Evolutionary conservation across 2,888 invertebrate genomes (phyloP).

Genomic region (Watsonalla cultraria): DNA sequence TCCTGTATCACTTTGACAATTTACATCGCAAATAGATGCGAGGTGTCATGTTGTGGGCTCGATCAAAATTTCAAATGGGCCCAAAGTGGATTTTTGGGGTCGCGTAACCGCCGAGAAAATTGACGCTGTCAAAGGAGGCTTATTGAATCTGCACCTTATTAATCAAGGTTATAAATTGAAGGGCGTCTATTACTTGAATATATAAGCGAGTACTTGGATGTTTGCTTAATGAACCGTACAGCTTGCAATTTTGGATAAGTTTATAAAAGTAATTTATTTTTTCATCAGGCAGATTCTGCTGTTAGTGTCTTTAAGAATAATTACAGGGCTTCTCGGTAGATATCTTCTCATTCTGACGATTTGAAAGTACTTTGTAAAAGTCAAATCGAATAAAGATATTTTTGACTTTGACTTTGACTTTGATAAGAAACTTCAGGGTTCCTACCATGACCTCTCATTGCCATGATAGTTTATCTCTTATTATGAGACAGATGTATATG

Average conservation of each 20-base stretch:
- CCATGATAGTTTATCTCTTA: too few species aligned
- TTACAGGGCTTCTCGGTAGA: too few species aligned
- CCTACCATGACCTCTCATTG: too few species aligned
- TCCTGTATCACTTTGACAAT: slow-evolving; percentile 63
- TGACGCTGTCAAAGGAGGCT: slow-evolving; percentile 73
- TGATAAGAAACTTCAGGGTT: too few species aligned
- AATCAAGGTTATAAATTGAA: slow-evolving; percentile 44
- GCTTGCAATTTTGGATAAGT: slow-evolving; percentile 11
- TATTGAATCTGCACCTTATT: slow-evolving; percentile 73
- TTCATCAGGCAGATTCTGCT: too few species aligned
- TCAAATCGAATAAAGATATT: too few species aligned
- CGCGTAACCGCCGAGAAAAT: slow-evolving; percentile 66
- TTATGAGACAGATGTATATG: too few species aligned
- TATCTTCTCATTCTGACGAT: too few species aligned
- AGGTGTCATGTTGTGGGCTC: slow-evolving; percentile 70
- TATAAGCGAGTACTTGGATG: slow-evolving; percentile 22
- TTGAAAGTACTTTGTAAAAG: too few species aligned
- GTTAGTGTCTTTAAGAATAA: too few species aligned
- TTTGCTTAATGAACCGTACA: slow-evolving; percentile 41
- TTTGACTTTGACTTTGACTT: too few species aligned
- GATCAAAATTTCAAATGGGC: slow-evolving; percentile 76
- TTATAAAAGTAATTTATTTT: neutral
- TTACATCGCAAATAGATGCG: slow-evolving; percentile 74
- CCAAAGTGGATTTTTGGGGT: slow-evolving; percentile 74
- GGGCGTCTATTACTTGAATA: slow-evolving; percentile 34